Percentiles rank a stretch among this genome's conserved stretches.
Evolutionary conservation across 2,113 vertebrate species (phyloP).

Genomic region (Leptosomus discolor): DNA sequence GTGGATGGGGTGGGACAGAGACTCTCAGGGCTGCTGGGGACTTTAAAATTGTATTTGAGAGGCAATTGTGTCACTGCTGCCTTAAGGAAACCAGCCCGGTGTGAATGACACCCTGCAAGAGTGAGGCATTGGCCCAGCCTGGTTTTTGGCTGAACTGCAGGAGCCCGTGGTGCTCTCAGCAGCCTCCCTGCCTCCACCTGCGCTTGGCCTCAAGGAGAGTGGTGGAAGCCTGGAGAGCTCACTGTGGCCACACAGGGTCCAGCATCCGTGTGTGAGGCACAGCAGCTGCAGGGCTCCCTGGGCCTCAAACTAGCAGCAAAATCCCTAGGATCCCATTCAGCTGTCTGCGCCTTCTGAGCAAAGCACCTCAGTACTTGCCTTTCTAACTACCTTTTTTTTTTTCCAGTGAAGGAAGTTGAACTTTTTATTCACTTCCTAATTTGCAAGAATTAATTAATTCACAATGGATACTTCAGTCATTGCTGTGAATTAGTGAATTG

Average conservation of each 20-base stretch:
- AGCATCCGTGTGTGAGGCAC: rapidly evolving
- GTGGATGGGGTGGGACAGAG: background rate
- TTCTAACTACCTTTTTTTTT: background rate
- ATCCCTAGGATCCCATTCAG: background rate
- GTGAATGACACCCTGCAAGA: background rate
- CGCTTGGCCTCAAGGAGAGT: background rate
- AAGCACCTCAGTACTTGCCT: background rate
- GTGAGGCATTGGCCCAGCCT: background rate
- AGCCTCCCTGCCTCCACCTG: background rate
- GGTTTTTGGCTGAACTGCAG: background rate
- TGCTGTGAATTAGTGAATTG: background rate
- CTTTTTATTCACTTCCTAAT: background rate
- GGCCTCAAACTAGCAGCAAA: background rate
- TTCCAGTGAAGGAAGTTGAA: background rate
- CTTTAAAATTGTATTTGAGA: background rate
- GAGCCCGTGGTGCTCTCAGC: background rate
- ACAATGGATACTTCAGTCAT: background rate
- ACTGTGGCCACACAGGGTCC: background rate
- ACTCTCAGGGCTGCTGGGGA: background rate
- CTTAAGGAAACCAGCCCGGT: background rate
- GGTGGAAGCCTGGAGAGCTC: rapidly evolving
- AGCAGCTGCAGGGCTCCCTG: background rate
- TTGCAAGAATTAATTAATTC: conserved; percentile 26
- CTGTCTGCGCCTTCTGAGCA: background rate
- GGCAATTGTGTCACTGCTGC: rapidly evolving